Conservation (phyloP, 2,113 vertebrate genomes). For the Syngnathoides biaculeatus region DNA sequence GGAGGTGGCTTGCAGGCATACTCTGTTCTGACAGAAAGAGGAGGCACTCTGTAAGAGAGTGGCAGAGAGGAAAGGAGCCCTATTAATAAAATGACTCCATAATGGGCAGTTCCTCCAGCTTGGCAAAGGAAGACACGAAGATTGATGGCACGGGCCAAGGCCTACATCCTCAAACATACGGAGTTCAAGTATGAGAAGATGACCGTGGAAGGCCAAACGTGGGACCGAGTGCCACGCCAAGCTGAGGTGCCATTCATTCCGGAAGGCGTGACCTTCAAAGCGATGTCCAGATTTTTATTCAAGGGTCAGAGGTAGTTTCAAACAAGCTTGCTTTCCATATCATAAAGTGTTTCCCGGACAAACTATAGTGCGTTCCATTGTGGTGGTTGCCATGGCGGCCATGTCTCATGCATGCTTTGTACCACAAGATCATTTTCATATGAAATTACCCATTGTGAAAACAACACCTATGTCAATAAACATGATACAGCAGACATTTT, state of each 20-base stretch:
- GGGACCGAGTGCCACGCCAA: conserved; percentile 34
- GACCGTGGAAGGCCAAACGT: conserved; percentile 43
- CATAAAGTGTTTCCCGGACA: not conserved
- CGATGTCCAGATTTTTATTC: conserved; percentile 24
- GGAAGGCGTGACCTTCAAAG: conserved; percentile 33
- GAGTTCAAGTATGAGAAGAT: conserved; percentile 58
- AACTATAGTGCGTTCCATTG: not conserved
- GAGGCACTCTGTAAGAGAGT: conserved; percentile 63
- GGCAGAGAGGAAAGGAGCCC: conserved; percentile 63
- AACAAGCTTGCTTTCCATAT: not conserved
- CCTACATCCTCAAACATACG: conserved; percentile 60
- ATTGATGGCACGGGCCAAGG: conserved; percentile 67
- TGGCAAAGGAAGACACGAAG: conserved; percentile 65
- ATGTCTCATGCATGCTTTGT: not conserved
- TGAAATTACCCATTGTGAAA: not conserved
- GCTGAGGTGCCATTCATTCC: conserved; percentile 30
- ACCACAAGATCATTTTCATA: not conserved
- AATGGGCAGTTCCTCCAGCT: conserved; percentile 68
- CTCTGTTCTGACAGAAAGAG: conserved; percentile 71
- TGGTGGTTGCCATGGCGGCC: not conserved
- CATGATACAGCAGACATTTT: conserved; percentile 21
- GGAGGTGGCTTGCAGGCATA: conserved; percentile 70
- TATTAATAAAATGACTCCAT: conserved; percentile 74
- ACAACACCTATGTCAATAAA: conserved; percentile 7
- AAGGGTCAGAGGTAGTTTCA: not conserved